Evolutionary conservation across 2,888 invertebrate genomes (phyloP), one percentile per base, ranked within the genome.

Genomic region (Pammene fasciana): DNA sequence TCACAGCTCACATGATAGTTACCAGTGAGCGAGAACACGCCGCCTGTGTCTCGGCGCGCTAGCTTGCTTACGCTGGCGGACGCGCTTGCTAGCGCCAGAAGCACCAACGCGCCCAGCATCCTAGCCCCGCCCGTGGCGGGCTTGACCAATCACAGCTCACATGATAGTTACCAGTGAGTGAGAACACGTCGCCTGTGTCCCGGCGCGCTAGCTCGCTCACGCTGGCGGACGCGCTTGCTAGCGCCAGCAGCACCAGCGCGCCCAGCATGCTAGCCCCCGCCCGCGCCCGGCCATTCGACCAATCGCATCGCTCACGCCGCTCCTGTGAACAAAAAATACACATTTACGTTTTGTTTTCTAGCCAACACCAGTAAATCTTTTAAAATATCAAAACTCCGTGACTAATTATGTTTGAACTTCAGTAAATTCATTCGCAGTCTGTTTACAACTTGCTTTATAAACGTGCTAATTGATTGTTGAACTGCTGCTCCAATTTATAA

Each of bases 171-270:
- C 92, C 89, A 71, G 81, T 79, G 56, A 92, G 79, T 10, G 89
- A 88, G 76, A 93, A 93, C 74, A 89, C 86, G 77, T 93, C 93
- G 52, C 93, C 93, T 16, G 85, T 79, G 72, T 93, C 92, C 48
- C 87, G 80, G 67, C 93, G 84, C 73, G 90, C 86, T 73, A 93
- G 85, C 72, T 91, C 87, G 56, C 87, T 86, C 73, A 90, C 86
- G 76, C 84, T 82, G 81, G 86, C 84, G 77, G 76, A 84, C 82
- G 85, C 82, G 78, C 84, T 85, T 76, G 86, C 78, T 75, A 82
- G 81, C 81, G 87, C 78, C 80, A 90, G 76, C 76, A 89, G 83
- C 74, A 89, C 85, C 82, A 89, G 86, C 84, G 81, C 80, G 76
- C 79, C 77, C 76, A 86, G 87, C 89, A 90, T 90, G 84, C 89